Base-by-base conservation (phyloP, 30 jellyfish, hydroid and myxozoan genomes). In the Pseudorhiza aurosa region DNA sequence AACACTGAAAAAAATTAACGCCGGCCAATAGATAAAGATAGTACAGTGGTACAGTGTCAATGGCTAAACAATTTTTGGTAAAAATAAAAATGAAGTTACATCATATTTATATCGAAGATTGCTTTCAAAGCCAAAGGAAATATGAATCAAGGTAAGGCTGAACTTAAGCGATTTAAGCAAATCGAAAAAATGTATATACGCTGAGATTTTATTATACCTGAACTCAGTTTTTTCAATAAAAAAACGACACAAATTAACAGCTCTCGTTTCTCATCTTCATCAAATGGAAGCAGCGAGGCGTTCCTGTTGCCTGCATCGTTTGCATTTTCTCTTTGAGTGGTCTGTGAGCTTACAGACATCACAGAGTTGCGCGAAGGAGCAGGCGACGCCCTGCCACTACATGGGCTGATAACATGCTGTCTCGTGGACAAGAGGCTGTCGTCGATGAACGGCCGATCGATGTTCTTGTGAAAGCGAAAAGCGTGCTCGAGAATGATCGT, bases 401-500 rank as follows among this genome's bases (percentile, higher is more conserved):
- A 56, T 5, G 79, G 81, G 28, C 83, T 56, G 47, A 56, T 32
- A 39, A 70, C 85, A 58, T 82, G 77, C 28, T 56, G 97, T 30
- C 83, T 93, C 21, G 81, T 59, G 72, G 96, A 84, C 15, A 93
- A 85, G 68, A 90, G 87, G 86, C 94, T 82, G 75, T 93, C 97
- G 36, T 93, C 98, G 50, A 93, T 77, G 18, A 72, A 42, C 1
- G 99, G 97, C 19, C 97, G 99, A 42, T 93, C 99, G 24, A 93
- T 95, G 78, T 72, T 84, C 88, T 87, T 93, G 94, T 93, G 99
- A 59, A 93, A 93, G 15, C 99, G 96, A 3, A 87, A 50, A 1
- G 99, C 94, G 62, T 93, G 99, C 88, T 93, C 99, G 26, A 93
- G 96, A 49, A 93, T 93, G n/a, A 86, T 93, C 14, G 99, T 81